Percentiles rank a stretch among this genome's conserved stretches.
These are phyloP conservation scores for Chaetorhynchus papuensis DNA, from an alignment of 2,113 vertebrate species.

Conservation along the genomic window DNA sequence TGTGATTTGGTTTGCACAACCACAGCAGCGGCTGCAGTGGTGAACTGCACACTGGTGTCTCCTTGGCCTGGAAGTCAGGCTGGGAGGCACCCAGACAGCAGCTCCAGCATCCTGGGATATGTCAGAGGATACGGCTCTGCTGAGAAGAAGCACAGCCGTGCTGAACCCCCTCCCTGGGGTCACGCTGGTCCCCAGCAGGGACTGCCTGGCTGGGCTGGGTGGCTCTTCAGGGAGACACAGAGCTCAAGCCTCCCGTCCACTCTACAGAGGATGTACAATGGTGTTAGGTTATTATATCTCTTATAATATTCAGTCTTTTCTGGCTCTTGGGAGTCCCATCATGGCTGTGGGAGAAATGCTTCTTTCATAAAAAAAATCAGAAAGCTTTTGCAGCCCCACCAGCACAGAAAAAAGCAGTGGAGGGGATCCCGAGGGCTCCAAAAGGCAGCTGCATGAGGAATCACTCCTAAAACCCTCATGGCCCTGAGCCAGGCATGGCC, in stretches of 20 bases:
- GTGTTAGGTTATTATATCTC: not conserved
- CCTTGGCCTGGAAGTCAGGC: not conserved
- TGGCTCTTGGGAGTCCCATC: not conserved
- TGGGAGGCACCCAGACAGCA: not conserved
- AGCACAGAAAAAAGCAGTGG: not conserved
- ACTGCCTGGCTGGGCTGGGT: not conserved
- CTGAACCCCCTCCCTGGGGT: not conserved
- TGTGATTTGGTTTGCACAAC: not conserved
- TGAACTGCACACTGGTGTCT: not conserved
- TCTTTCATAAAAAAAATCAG: not conserved
- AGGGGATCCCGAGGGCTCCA: not conserved
- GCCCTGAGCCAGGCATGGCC: not conserved
- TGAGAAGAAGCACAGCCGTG: not conserved
- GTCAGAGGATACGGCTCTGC: too few species aligned
- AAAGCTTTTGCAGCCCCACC: not conserved
- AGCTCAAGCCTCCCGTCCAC: not conserved
- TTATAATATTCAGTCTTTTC: not conserved
- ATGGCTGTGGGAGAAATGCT: not conserved
- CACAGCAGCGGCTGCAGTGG: too few species aligned
- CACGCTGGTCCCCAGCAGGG: rapidly evolving
- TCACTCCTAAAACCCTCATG: not conserved
- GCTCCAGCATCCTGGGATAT: not conserved
- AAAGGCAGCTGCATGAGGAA: not conserved
- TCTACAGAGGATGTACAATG: not conserved
- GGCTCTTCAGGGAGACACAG: not conserved